Base-by-base conservation (phyloP, 2,797 vertebrate species). In the Myotis findleyi region DNA sequence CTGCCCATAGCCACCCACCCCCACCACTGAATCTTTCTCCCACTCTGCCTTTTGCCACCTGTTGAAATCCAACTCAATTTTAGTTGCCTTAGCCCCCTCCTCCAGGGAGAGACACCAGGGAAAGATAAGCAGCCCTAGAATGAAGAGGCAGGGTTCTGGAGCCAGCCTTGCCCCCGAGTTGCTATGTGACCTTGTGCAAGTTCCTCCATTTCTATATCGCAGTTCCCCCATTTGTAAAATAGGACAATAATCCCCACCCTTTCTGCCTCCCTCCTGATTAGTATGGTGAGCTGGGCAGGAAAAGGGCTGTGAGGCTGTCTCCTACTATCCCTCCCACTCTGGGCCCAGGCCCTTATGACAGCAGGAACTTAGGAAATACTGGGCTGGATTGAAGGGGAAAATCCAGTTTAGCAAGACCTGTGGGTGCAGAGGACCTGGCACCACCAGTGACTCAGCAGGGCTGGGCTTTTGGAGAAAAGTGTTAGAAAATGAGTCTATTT, bases 361-460 rank as follows among this genome's bases (percentile, higher is more conserved):
- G n/a, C 20, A 21, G 72, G 17, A 87, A 11, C 81, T 72, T 88
- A 79, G 90, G 72, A 79, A 84, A 84, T 64, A 47, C n/a, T 5
- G 53, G 38, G 66, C 62, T 81, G 68, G 20, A 71, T 41, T 16
- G 11, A 71, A 64, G 17, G 33, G 44, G 64, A 55, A 93, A 93
- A 96, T 95, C 89, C 73, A 75, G 91, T 91, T 90, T 64, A 90
- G 72, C 57, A 69, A 89, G 85, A 69, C 7, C 2, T 44, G 23
- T 81, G 69, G 27, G 20, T 62, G 18, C 27, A 64, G 18, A 41
- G 33, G 53, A 36, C 62, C 72, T 72, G 62, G 36, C 44, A 33
- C 13, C 49, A 33, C 83, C 0, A 0, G 3, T 93, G 82, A 90
- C 57, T 94, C 92, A 87, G 85, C 53, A 81, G 66, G 66, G 27